Evolutionary conservation across 2,888 invertebrate species (phyloP).

Genomic region (Cremastobaeus sp.): DNA sequence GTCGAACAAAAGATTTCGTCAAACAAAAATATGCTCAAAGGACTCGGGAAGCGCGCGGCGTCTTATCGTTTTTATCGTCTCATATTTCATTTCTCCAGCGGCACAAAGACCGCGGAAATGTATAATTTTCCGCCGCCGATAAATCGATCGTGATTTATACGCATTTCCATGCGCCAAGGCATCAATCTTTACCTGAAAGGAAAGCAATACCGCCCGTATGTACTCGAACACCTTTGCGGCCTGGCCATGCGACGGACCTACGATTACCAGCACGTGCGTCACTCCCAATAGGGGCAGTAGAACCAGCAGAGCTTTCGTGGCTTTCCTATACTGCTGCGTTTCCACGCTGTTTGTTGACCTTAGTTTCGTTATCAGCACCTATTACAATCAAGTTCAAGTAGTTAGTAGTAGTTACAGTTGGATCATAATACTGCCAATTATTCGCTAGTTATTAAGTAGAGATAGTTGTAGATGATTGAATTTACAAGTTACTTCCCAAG

Average conservation of each 20-base stretch:
- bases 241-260: slow-evolving; percentile 87
- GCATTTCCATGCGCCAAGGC: neutral
- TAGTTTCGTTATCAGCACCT: slow-evolving; percentile 95
- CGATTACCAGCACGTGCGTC: slow-evolving; percentile 91
- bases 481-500: too few relatives aligned
- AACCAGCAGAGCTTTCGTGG: slow-evolving; percentile 93
- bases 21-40: too few relatives aligned
- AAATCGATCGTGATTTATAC: slow-evolving; percentile 16
- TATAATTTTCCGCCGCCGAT: slow-evolving; percentile 3
- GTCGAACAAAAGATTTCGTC: too few relatives aligned
- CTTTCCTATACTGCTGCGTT: slow-evolving; percentile 93
- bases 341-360: slow-evolving; percentile 93
- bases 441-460: too few relatives aligned
- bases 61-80: slow-evolving; percentile 9
- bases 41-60: too few relatives aligned
- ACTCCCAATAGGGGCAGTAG: slow-evolving; percentile 95
- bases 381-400: slow-evolving; percentile 59
- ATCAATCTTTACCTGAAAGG: slow-evolving; percentile 87
- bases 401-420: too few relatives aligned
- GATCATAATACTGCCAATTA: too few relatives aligned
- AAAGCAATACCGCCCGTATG: slow-evolving; percentile 88
- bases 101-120: slow-evolving; percentile 1
- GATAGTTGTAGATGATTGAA: too few relatives aligned
- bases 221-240: slow-evolving; percentile 88
- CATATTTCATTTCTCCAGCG: slow-evolving; percentile 12